Percentiles rank a stretch among this genome's conserved stretches.
Conservation (phyloP, 2,113 vertebrate species). For the Semicossyphus pulcher region DNA sequence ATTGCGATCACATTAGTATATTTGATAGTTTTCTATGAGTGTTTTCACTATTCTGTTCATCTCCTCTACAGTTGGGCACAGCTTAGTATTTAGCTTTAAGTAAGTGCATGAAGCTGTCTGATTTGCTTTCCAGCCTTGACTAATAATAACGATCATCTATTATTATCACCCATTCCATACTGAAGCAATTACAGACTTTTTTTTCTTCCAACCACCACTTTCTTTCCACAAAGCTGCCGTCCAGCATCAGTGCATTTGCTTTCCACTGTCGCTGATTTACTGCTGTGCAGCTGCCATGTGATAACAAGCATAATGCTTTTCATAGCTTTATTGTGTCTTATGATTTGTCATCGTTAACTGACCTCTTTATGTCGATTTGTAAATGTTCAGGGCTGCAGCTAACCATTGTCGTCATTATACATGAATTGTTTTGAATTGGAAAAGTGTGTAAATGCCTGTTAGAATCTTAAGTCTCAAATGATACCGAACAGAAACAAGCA, state of each 20-base stretch:
- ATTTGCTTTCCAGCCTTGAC: constrained; percentile 24
- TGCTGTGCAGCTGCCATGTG: constrained; percentile 14
- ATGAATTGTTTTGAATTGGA: background rate
- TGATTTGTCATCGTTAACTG: background rate
- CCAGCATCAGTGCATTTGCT: constrained; percentile 18
- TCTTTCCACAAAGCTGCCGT: constrained; percentile 41
- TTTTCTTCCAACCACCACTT: constrained; percentile 7
- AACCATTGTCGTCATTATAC: background rate
- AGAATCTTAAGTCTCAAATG: too few relatives aligned
- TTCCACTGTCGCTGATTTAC: constrained; percentile 25
- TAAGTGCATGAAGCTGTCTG: background rate
- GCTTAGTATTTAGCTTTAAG: background rate
- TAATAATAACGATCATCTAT: constrained; percentile 32
- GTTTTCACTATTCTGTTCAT: background rate
- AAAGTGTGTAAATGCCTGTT: background rate
- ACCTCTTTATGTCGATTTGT: constrained; percentile 1
- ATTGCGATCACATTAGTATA: background rate
- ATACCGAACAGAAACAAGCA: too few relatives aligned
- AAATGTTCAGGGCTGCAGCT: background rate
- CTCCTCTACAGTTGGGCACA: background rate
- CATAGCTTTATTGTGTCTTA: background rate
- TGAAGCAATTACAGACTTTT: constrained; percentile 42
- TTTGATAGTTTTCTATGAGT: background rate
- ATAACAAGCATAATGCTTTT: constrained; percentile 12
- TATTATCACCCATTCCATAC: constrained; percentile 31